Conservation (phyloP, 92 coral and sea anemone species). For the Pocillopora meandrina region DNA sequence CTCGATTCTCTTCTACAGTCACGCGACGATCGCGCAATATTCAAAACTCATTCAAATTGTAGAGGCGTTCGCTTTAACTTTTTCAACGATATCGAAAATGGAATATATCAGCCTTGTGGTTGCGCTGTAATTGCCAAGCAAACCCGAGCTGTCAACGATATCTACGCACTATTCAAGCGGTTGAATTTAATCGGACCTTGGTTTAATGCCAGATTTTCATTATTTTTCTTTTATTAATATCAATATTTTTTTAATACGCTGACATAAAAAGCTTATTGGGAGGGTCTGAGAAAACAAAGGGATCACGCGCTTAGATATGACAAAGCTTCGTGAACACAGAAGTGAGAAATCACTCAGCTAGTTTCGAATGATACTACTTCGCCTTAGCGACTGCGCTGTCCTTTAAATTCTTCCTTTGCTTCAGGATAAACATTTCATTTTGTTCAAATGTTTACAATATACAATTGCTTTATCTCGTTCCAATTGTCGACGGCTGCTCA, state of each 20-base stretch:
- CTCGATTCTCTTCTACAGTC: not conserved
- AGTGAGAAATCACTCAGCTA: too few species aligned
- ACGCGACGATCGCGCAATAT: constrained; percentile 16
- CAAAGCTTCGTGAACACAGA: too few species aligned
- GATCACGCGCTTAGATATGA: not conserved
- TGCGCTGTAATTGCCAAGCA: not conserved
- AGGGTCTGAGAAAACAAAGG: not conserved
- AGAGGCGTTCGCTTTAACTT: constrained; percentile 14
- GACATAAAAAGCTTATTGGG: not conserved
- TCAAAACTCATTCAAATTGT: not conserved
- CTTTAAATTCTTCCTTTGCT: not conserved
- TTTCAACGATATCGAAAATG: constrained; percentile 20
- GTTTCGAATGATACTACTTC: too few species aligned
- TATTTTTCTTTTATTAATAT: constrained; percentile 1
- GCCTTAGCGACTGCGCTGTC: not conserved
- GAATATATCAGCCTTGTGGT: constrained; percentile 12
- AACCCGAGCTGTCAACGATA: constrained; percentile 18
- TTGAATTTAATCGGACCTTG: not conserved
- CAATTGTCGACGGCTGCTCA: constrained; percentile 21
- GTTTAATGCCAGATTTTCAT: constrained; percentile 9
- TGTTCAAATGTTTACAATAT: not conserved
- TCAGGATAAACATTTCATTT: constrained; percentile 1
- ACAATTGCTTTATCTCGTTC: constrained; percentile 8
- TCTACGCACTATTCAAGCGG: not conserved
- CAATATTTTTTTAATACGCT: not conserved